phyloP scores from a whole-genome alignment of 2,113 vertebrate species.

The Myotis yumanensis region DNA sequence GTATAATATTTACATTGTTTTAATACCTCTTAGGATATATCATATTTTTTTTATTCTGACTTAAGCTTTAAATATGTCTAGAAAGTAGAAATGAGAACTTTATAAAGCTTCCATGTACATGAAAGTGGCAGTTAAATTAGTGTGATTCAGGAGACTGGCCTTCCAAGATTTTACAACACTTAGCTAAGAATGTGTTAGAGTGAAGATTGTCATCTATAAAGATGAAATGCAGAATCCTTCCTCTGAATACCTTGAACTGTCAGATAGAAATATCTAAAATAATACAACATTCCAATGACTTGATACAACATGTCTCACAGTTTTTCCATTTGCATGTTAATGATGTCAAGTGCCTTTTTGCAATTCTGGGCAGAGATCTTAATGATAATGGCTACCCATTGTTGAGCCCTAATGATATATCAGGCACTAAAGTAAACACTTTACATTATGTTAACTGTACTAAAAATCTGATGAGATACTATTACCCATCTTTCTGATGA shows the following conservation, averaged over 20 bases:
- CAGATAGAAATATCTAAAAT: background rate
- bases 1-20: slow-evolving; percentile 28
- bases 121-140: background rate
- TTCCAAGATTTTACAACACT: background rate
- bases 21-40: background rate
- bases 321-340: background rate
- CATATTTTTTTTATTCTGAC: background rate
- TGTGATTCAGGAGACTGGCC: background rate
- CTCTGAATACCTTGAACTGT: background rate
- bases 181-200: background rate
- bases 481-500: background rate
- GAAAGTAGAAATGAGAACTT: background rate
- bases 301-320: background rate
- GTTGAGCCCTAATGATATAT: background rate
- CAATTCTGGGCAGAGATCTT: slow-evolving; percentile 8
- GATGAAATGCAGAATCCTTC: background rate
- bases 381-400: background rate
- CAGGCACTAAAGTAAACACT: background rate
- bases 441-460: background rate
- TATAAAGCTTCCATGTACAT: background rate
- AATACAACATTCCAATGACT: background rate
- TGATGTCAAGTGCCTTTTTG: background rate
- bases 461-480: background rate
- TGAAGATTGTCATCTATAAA: background rate
- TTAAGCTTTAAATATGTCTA: background rate